These are phyloP conservation scores for Heteromyza rotundicornis DNA, from an alignment of 2,888 invertebrate genomes.

Conservation along the genomic window DNA sequence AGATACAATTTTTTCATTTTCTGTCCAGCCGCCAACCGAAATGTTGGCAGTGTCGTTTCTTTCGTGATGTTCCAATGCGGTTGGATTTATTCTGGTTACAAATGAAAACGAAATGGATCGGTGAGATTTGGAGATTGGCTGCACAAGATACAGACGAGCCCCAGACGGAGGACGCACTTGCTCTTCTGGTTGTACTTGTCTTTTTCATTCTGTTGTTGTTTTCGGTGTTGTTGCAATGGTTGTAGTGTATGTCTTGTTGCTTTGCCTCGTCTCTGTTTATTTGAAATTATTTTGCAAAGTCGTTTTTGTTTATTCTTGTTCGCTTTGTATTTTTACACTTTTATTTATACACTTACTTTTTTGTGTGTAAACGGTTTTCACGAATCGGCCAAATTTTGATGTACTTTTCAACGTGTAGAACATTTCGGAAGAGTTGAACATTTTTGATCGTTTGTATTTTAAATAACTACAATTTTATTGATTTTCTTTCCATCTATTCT, in stretches of 20 bases:
- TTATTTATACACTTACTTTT: not conserved
- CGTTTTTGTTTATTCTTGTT: not conserved
- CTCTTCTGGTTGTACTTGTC: not conserved
- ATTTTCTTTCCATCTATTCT: not conserved
- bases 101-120: slow-evolving; percentile 5
- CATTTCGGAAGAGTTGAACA: no score
- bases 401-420: no score
- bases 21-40: not conserved
- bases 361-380: not conserved
- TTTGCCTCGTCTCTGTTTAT: not conserved
- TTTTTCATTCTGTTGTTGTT: not conserved
- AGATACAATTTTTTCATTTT: not conserved
- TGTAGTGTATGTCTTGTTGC: not conserved
- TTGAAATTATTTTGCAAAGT: not conserved
- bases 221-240: no score
- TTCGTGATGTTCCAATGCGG: not conserved
- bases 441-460: no score
- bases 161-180: not conserved
- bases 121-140: not conserved
- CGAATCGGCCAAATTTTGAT: not conserved
- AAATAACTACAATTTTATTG: not conserved
- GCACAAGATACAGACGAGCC: not conserved
- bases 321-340: not conserved
- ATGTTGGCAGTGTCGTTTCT: not conserved
- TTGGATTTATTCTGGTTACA: not conserved